These are phyloP conservation scores for Eriosoma lanigerum DNA, from an alignment of 1,140 invertebrate species.

Conservation along the genomic window DNA sequence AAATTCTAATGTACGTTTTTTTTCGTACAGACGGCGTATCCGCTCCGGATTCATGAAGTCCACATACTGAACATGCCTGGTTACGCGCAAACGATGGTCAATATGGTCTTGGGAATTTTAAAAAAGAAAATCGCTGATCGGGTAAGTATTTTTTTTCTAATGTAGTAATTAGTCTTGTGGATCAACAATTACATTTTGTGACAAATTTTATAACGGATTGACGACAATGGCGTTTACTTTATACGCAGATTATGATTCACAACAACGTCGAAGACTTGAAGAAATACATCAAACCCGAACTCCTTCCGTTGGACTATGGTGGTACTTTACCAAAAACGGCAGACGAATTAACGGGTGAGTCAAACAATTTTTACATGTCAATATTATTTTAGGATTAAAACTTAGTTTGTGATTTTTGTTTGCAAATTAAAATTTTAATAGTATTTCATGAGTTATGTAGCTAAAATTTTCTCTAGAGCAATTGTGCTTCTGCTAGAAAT, in stretches of 20 bases:
- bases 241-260: slow-evolving; percentile 25
- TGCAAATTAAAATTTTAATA: too few relatives aligned
- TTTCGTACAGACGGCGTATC: slow-evolving; percentile 22
- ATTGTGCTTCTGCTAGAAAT: too few relatives aligned
- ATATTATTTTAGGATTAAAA: too few relatives aligned
- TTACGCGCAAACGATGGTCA: slow-evolving; percentile 19
- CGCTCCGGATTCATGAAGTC: slow-evolving; percentile 3
- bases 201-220: too few relatives aligned
- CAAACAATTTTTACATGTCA: too few relatives aligned
- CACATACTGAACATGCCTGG: slow-evolving; percentile 29
- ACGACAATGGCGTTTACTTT: background rate
- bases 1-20: too few relatives aligned
- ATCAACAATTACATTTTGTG: too few relatives aligned
- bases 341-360: slow-evolving; percentile 42
- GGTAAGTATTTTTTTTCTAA: background rate
- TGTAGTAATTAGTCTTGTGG: too few relatives aligned
- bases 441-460: too few relatives aligned
- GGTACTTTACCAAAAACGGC: slow-evolving; percentile 31
- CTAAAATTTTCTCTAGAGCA: too few relatives aligned
- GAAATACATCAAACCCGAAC: background rate
- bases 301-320: slow-evolving; percentile 39
- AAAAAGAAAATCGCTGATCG: slow-evolving; percentile 32
- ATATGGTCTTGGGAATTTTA: background rate
- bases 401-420: too few relatives aligned
- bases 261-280: background rate